Evolutionary conservation across 2,113 vertebrate genomes (phyloP), one percentile per base, ranked within the genome.

Genomic region (Corythaeola cristata): DNA sequence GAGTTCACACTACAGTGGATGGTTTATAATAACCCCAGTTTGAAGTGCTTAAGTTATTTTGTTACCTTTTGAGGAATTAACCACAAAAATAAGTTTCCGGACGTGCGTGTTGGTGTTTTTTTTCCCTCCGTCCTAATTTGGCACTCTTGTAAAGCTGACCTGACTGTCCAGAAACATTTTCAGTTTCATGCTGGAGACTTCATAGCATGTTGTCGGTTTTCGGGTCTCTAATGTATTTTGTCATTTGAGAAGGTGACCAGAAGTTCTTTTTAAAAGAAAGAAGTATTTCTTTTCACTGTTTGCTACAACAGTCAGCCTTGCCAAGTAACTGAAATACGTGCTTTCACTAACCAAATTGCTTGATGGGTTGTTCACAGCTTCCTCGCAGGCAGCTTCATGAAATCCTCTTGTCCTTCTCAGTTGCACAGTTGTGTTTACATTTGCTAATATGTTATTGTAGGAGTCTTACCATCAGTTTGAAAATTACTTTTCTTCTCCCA

Each of bases 291-390:
- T 83, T 95, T 58, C 41, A 76, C 75, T 60, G 27, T 53, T 67
- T 58, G 66, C 91, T 91, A 28, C 12, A 39, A 41, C 33, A 71
- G 83, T 89, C 62, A 78, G 39, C 59, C 73, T 91, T 55, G 58
- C 64, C 41, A 83, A 73, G 78, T 56, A 53, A 63, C 77, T 72
- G 56, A 45, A 41, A 72, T 28, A 11, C 32, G 27, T 66, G 64
- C 93, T 96, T 97, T 88, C 72, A 85, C 94, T 97, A 96, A 97
- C 96, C 69, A 37, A n/a, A 44, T 44, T 59, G 84, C 91, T 94
- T 94, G 23, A 27, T 93, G 92, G 39, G 64, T 85, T 91, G 76
- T 39, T 96, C 89, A 59, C 33, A 24, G 21, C 94, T 97, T 96
- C 67, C 49, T 96, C 97, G 93, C 75, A 78, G 73, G 67, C 83